Base-by-base conservation (phyloP, 2,888 invertebrate species). In the Lithosia quadra region DNA sequence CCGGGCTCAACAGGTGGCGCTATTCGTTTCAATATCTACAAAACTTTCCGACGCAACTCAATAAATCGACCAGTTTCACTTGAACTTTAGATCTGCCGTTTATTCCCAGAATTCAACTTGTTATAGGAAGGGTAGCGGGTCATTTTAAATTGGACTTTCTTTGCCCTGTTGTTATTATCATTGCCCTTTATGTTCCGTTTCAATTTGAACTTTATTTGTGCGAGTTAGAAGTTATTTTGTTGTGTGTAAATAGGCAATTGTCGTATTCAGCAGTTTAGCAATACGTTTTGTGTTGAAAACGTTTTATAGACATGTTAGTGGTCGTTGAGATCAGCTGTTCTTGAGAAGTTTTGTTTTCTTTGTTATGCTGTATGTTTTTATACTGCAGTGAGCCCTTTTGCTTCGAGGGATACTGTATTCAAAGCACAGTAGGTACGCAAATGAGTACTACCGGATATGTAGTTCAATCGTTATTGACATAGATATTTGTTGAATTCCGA, bases 11-110 rank as follows among this genome's bases (percentile, higher is more conserved):
- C 94, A 94, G 93, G 94, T 94, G 92, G 90, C 88, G 88, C 90
- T 88, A 92, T 93, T 93, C 93, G 91, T 94, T 94, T 94, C 94
- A 94, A 94, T 94, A 94, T 92, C 92, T 91, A 89, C 93, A 91
- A 93, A 94, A 94, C 91, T 94, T 94, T 90, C 91, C 88, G 89
- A 89, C 89, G 89, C 90, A 88, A 90, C 92, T 92, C 91, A 88
- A 92, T 90, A 92, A 92, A 92, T 87, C 91, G 93, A 86, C 94
- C 93, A 91, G 61, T 78, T 76, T 80, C 77, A 84, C 69, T 71
- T 73, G 92, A 88, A 69, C 83, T 77, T 70, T 76, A 73, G 73
- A 77, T 73, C 61, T 64, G 39, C 76, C 67, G 78, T 71, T 72
- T 63, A 67, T 43, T 68, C 66, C 77, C 77, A 67, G 73, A 76